Evolutionary conservation across 2,888 invertebrate species (phyloP), one percentile per base, ranked within the genome.

Genomic region (Gymnocheta viridis): DNA sequence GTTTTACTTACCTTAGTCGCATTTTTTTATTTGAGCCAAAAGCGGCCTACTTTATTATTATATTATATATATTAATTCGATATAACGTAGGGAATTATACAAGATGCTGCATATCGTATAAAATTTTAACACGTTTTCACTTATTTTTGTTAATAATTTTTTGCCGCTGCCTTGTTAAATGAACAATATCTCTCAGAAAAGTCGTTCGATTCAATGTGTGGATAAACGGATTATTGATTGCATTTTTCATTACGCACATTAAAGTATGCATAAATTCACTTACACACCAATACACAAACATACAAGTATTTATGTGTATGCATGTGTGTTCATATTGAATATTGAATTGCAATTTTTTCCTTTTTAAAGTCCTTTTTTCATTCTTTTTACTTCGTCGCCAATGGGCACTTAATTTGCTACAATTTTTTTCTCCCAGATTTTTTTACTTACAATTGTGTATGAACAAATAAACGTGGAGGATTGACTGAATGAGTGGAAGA

Each of bases 181-280:
- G 80, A 67, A 74, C n/a, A 80, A 67, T 66, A 47, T 49, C 14
- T 70, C 54, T 14, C 60, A 60, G 19, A 70, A 76, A 76, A 82
- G 22, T 77, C 76, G 41, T 64, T 27, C 41, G 70, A 70, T 66
- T 76, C 47, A 76, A 70, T 82, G 70, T 77, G 70, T 17, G 76
- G 76, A 82, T 82, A 82, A 82, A 82, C 76, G 70, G 76, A 82
- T 82, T 82, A 82, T 70, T 82, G 76, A 82, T 70, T 77, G 82
- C 76, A 82, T 77, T 77, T 82, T 82, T 76, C 69, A 82, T 77
- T 82, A 82, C 76, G 81, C 74, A 76, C 69, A 76, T 74, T 81
- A 67, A 81, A 67, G 58, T 32, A 9, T 32, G n/a, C 4, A 51
- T 58, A 60, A 38, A 78, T 62, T 35, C n/a, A 51, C 32, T 66